A percentile compares a stretch with the other conserved stretches of the same genome.
phyloP scores from a whole-genome alignment of 2,797 vertebrate genomes.

The Parauchenoglanis punctatus region DNA sequence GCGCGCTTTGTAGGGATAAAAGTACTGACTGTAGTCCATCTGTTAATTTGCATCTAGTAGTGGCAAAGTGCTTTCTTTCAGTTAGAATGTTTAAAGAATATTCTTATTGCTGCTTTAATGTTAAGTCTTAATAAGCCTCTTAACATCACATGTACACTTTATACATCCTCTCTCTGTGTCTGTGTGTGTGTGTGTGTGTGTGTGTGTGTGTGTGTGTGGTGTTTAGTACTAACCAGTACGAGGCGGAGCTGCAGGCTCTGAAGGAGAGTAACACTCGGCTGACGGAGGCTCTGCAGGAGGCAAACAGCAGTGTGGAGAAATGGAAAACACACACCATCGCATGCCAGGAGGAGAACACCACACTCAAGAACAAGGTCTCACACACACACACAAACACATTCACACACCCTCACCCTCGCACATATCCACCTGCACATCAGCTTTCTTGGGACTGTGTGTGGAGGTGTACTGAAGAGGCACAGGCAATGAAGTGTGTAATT shows the following conservation, averaged over 20 bases:
- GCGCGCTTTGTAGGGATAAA: neutral
- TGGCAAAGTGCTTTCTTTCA: neutral
- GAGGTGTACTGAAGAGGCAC: constrained; percentile 7
- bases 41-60: neutral
- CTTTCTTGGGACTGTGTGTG: constrained; percentile 16
- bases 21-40: neutral
- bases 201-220: constrained; percentile 57
- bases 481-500: neutral
- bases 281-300: constrained; percentile 87
- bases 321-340: constrained; percentile 89
- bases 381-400: constrained; percentile 26
- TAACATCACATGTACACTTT: neutral
- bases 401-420: neutral
- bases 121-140: neutral
- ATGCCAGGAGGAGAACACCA: constrained; percentile 90
- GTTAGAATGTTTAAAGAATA: neutral
- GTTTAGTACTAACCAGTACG: constrained; percentile 92
- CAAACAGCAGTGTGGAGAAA: constrained; percentile 86
- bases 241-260: constrained; percentile 90
- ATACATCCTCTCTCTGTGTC: neutral
- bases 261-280: constrained; percentile 91
- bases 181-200: neutral
- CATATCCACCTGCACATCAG: neutral
- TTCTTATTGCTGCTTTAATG: constrained; percentile 1
- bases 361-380: constrained; percentile 85